Percentiles rank a stretch among this genome's conserved stretches.
Conservation (phyloP, 2,113 vertebrate genomes). For the Polypterus senegalus region DNA sequence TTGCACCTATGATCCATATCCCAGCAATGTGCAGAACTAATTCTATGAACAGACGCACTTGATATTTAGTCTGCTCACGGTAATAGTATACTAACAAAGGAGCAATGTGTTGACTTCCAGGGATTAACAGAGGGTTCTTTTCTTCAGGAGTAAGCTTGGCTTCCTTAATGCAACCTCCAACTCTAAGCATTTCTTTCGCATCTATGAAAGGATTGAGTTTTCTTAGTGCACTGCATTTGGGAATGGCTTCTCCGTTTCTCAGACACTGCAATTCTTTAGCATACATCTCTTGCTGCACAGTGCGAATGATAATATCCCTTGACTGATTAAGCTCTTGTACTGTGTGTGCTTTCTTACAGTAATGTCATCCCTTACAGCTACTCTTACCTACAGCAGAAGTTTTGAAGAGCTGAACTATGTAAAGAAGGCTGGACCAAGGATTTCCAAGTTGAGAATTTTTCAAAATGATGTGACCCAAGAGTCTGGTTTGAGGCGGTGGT, state of each 20-base stretch:
- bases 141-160: neutral
- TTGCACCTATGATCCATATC: no score
- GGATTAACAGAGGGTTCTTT: neutral
- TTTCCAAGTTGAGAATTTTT: conserved; percentile 11
- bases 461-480: neutral
- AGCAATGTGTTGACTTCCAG: neutral
- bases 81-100: neutral
- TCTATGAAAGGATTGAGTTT: neutral
- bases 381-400: no score
- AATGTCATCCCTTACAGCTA: neutral
- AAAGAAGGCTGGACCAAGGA: neutral
- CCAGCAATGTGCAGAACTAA: no score
- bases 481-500: neutral
- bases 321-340: neutral
- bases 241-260: neutral
- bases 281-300: neutral
- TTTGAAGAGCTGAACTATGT: conserved; percentile 11
- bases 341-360: neutral
- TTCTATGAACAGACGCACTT: no score
- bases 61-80: neutral
- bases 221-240: neutral
- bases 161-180: neutral
- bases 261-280: neutral
- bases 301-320: neutral
- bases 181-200: neutral